Evolutionary conservation across 2,113 vertebrate genomes (phyloP).

Genomic region (Halichoerus grypus): DNA sequence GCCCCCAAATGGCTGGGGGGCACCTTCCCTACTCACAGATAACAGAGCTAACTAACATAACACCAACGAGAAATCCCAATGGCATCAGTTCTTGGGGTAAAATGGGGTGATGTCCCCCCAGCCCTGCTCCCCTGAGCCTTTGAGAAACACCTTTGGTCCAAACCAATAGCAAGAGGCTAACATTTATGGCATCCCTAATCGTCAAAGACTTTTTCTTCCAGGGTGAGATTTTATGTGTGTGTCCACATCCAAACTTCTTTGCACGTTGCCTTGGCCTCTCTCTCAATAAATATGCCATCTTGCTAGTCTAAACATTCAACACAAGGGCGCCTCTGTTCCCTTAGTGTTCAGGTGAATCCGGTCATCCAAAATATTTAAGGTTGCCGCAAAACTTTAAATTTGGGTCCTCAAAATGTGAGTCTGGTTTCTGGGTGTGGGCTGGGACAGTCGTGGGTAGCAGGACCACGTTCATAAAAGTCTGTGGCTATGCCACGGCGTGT

Average conservation of each 20-base stretch:
- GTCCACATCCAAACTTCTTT: not conserved
- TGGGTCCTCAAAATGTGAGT: not conserved
- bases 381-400: not conserved
- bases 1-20: not conserved
- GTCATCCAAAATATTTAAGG: not conserved
- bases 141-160: not conserved
- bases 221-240: not conserved
- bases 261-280: not conserved
- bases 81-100: not conserved
- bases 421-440: not conserved
- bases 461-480: rapidly evolving
- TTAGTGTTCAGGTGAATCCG: not conserved
- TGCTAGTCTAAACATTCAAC: not conserved
- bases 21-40: not conserved
- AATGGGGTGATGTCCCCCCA: not conserved
- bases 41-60: not conserved
- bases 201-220: not conserved
- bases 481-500: rapidly evolving
- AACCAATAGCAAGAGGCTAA: not conserved
- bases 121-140: not conserved
- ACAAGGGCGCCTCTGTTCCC: not conserved
- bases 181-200: not conserved
- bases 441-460: rapidly evolving
- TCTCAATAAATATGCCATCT: not conserved
- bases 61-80: not conserved